Base-by-base conservation (phyloP, 2,113 vertebrate species). In the Malurus melanocephalus region DNA sequence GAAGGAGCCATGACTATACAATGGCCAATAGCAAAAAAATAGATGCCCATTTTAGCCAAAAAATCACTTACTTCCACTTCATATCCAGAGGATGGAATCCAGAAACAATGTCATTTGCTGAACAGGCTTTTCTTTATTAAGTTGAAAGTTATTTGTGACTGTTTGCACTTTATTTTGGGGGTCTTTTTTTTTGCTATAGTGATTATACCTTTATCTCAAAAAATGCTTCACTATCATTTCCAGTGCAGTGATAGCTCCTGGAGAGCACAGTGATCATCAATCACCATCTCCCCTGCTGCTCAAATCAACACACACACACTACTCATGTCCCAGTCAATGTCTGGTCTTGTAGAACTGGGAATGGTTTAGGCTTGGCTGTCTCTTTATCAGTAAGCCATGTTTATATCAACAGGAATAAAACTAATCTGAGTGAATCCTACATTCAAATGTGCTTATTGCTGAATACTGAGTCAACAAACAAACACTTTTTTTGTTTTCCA, bases 131-230 rank as follows among this genome's bases (percentile, higher is more conserved):
- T 53, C 26, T 88, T 48, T 21, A 18, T 72, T 22, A 72, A 56
- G 6, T 48, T 72, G 52, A 56, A 88, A 85, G 14, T 61, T 68
- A 57, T 88, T 84, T 67, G 32, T 77, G 17, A 26, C 27, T 52
- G 4, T 66, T 94, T 65, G 23, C 14, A 49, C 11, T 72, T 84
- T 67, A 24, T 80, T 92, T 35, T 35, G 4, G 16, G 11, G 11
- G 19, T 24, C n/a, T 30, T 28, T 6, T 26, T 77, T 12, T 0
- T n/a, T n/a, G n/a, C 30, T 64, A 30, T 65, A 49, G 43, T 78
- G 61, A 84, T 88, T 87, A 85, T 80, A 51, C 45, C 64, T 87
- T 86, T 94, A 82, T 85, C 80, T 91, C 65, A 33, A 64, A 57
- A 87, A 88, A 64, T 2, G 3, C 51, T 83, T 67, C 66, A 55